Evolutionary conservation across 2,888 invertebrate species (phyloP).

Genomic region (Sarcophaga subvicina): DNA sequence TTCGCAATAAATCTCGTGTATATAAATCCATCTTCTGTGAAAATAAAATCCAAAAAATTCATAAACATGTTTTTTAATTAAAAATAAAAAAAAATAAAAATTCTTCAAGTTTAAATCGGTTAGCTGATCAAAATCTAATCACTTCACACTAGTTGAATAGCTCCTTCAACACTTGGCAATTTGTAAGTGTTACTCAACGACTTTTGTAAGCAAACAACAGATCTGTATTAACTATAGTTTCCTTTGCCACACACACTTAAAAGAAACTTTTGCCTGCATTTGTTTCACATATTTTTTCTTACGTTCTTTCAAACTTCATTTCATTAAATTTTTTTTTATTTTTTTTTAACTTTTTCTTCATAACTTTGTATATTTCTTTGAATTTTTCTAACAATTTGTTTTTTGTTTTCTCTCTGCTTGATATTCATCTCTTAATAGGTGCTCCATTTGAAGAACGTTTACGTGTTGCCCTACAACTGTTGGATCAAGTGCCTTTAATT

Average conservation of each 20-base stretch:
- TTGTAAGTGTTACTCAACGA: not conserved
- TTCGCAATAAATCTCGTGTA: too few species aligned
- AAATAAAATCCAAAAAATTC: too few species aligned
- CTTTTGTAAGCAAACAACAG: not conserved
- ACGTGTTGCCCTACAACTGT: slow-evolving; percentile 87
- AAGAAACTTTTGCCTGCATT: not conserved
- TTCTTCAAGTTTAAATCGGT: too few species aligned
- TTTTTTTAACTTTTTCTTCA: not conserved
- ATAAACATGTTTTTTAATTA: too few species aligned
- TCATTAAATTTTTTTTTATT: too few species aligned
- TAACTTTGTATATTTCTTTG: not conserved
- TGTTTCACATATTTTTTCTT: not conserved
- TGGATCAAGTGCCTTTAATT: slow-evolving; percentile 90
- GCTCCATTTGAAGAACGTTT: slow-evolving; percentile 90
- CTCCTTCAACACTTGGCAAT: not conserved
- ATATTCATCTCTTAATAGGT: slow-evolving; percentile 79
- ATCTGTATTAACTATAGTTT: not conserved
- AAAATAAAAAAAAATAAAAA: too few species aligned
- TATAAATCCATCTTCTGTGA: too few species aligned
- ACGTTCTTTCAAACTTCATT: not conserved
- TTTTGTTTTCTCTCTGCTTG: slow-evolving; percentile 4
- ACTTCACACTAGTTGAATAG: not conserved
- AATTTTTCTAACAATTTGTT: not conserved
- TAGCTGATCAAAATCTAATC: not conserved
- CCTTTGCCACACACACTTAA: not conserved